These are phyloP conservation scores for Apolygus lucorum DNA, from an alignment of 1,140 invertebrate genomes.

Conservation along the genomic window DNA sequence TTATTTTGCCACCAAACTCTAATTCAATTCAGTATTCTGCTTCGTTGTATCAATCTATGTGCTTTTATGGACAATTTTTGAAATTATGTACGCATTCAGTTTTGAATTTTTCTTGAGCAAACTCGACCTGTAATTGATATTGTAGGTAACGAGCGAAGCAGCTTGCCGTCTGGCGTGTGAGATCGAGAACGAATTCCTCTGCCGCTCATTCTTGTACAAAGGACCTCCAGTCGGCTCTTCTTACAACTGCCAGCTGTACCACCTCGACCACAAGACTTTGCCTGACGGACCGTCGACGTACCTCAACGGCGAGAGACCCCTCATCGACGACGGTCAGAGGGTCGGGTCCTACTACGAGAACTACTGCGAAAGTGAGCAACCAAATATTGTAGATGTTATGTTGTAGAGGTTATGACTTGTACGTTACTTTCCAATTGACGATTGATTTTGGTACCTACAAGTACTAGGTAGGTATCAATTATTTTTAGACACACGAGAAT, in stretches of 20 bases:
- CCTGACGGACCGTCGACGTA: slow-evolving; percentile 86
- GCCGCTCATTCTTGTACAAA: slow-evolving; percentile 78
- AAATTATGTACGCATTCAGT: no score
- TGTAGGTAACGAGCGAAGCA: slow-evolving; percentile 62
- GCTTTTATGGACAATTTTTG: no score
- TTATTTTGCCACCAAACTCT: no score
- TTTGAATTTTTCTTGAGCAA: no score
- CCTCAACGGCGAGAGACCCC: slow-evolving; percentile 73
- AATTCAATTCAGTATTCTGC: no score
- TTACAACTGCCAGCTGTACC: slow-evolving; percentile 86
- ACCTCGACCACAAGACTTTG: slow-evolving; percentile 82
- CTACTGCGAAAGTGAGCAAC: slow-evolving; percentile 67
- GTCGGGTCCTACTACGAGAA: slow-evolving; percentile 86
- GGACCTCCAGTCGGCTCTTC: slow-evolving; percentile 60
- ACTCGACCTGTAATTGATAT: no score
- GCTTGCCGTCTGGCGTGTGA: slow-evolving; percentile 82
- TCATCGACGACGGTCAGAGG: slow-evolving; percentile 82
- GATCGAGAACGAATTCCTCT: slow-evolving; percentile 86
- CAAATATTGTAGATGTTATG: background rate
- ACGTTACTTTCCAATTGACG: no score
- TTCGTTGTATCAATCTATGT: no score
- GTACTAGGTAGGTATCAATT: no score
- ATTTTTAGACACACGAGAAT: no score
- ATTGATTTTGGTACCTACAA: no score
- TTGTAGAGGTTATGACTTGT: background rate